These are phyloP conservation scores for Anomalospiza imberbis DNA, from an alignment of 2,797 vertebrate genomes.

Conservation along the genomic window DNA sequence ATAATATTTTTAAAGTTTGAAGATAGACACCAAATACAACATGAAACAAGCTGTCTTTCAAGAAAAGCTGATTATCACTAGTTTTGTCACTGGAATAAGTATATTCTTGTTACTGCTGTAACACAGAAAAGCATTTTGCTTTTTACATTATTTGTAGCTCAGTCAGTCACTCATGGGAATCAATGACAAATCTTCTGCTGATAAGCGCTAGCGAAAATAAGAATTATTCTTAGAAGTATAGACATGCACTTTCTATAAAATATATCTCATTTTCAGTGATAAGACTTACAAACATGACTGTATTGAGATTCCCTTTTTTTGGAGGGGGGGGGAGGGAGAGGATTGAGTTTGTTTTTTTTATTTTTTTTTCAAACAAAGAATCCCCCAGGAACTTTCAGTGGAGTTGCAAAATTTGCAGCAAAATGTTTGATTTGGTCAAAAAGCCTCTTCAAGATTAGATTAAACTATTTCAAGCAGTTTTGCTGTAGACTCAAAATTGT, in stretches of 20 bases:
- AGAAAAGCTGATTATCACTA: neutral
- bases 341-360: fast-evolving
- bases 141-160: neutral
- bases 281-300: neutral
- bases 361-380: neutral
- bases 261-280: neutral
- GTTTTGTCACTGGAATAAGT: neutral
- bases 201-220: neutral
- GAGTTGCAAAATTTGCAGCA: slow-evolving; percentile 23
- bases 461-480: slow-evolving; percentile 38
- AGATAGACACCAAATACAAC: neutral
- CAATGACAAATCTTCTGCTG: neutral
- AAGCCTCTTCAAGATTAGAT: slow-evolving; percentile 34
- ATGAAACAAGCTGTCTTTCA: neutral
- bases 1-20: neutral
- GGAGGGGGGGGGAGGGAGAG: fast-evolving
- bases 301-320: neutral
- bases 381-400: slow-evolving; percentile 4
- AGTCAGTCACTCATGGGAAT: neutral
- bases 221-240: neutral
- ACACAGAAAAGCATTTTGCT: neutral
- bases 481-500: neutral
- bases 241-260: neutral
- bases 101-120: neutral
- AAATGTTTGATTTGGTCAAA: slow-evolving; percentile 47